phyloP scores from a whole-genome alignment of 2,888 invertebrate genomes.

The Galeopsomyia nigrocyanea region DNA sequence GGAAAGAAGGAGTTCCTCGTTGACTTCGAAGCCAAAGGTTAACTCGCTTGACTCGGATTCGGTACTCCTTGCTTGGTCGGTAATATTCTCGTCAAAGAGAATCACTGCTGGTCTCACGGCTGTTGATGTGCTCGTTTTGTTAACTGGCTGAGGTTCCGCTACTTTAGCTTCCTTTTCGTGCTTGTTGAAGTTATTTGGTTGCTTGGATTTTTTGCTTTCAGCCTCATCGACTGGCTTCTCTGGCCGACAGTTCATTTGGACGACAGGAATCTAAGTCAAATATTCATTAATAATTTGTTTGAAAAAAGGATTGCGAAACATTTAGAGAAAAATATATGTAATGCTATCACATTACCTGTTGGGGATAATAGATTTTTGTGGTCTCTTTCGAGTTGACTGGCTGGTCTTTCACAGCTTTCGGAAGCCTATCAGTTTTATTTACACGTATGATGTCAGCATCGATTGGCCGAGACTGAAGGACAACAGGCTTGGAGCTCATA shows the following conservation, averaged over 20 bases:
- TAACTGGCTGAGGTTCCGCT: slow-evolving; percentile 28
- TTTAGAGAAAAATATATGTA: neutral
- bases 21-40: slow-evolving; percentile 86
- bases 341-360: slow-evolving; percentile 24
- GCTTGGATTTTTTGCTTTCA: slow-evolving; percentile 54
- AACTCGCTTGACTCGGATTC: slow-evolving; percentile 73
- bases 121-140: slow-evolving; percentile 26
- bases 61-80: slow-evolving; percentile 59
- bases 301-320: neutral
- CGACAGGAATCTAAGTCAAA: slow-evolving; percentile 8
- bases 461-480: slow-evolving; percentile 33
- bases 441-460: slow-evolving; percentile 41
- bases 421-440: slow-evolving; percentile 51
- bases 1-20: slow-evolving; percentile 78
- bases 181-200: slow-evolving; percentile 42
- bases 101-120: slow-evolving; percentile 78
- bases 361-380: slow-evolving; percentile 43
- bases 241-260: slow-evolving; percentile 22
- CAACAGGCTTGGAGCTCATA: slow-evolving; percentile 42
- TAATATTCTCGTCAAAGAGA: slow-evolving; percentile 73
- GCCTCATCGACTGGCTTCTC: slow-evolving; percentile 48
- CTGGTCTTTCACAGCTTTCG: slow-evolving; percentile 54
- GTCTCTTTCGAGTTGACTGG: slow-evolving; percentile 44
- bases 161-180: slow-evolving; percentile 40
- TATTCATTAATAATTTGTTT: neutral